Evolutionary conservation across 2,888 invertebrate species (phyloP).

Genomic region (Morpho achilles): DNA sequence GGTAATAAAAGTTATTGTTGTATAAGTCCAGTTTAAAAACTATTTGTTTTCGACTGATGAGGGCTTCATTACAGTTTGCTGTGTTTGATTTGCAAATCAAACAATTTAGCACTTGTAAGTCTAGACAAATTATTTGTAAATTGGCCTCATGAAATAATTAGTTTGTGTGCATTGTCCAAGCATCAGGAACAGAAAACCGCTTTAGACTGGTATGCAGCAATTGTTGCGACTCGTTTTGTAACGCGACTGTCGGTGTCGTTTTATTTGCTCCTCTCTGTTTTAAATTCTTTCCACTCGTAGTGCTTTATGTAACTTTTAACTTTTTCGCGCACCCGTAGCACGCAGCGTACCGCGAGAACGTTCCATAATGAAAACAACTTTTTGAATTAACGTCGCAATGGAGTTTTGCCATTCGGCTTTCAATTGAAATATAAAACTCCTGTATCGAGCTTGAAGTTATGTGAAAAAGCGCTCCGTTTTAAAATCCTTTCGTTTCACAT

Average conservation of each 20-base stretch:
- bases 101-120: no score
- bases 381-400: slow-evolving; percentile 72
- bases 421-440: slow-evolving; percentile 60
- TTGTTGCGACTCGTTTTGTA: slow-evolving; percentile 63
- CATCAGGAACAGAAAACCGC: slow-evolving; percentile 39
- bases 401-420: slow-evolving; percentile 58
- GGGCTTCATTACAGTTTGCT: no score
- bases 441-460: slow-evolving; percentile 53
- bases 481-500: slow-evolving; percentile 35
- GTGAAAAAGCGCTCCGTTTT: slow-evolving; percentile 31
- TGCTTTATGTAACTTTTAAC: slow-evolving; percentile 62
- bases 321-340: slow-evolving; percentile 47
- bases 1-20: no score
- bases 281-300: slow-evolving; percentile 61
- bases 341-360: slow-evolving; percentile 55
- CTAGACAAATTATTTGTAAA: background rate
- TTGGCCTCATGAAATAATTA: slow-evolving; percentile 22
- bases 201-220: slow-evolving; percentile 65
- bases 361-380: slow-evolving; percentile 72
- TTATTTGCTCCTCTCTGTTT: slow-evolving; percentile 63
- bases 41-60: no score
- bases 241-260: slow-evolving; percentile 50
- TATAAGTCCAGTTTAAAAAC: no score
- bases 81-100: no score
- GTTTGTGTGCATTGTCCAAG: slow-evolving; percentile 33